Evolutionary conservation across 2,113 vertebrate species (phyloP), one percentile per base, ranked within the genome.

Genomic region (Eptesicus fuscus): DNA sequence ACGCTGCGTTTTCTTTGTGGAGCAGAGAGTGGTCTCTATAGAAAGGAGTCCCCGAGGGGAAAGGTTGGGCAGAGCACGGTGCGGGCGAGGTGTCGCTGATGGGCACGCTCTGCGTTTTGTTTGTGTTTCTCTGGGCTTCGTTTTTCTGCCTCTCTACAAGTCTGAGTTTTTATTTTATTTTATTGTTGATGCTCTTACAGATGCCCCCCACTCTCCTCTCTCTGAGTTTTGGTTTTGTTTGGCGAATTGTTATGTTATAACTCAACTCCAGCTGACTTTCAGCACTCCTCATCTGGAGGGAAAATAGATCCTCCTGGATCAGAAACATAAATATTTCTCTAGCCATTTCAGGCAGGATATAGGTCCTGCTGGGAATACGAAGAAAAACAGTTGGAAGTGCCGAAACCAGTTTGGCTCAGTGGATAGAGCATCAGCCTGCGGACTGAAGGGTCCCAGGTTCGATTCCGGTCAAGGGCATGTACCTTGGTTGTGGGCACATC

Each of bases 1-100:
- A 97, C 84, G 4, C 49, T 35, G 86, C 9, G 44, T 63, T 95
- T 96, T 97, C 96, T 97, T 95, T 96, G 88, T 86, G 93, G 96
- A 94, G 70, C 84, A 82, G 93, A 96, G 73, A 93, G 93, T 42
- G 47, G 84, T 97, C 92, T 95, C 90, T 95, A 89, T 95, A 96
- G 95, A 95, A 97, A 95, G 96, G 53, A 93, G 30, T 94, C 87
- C 94, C 95, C 18, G 14, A 77, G 88, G 85, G 87, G 49, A 95
- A 93, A 51, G 91, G 47, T 63, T 94, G 70, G 74, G 67, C 80
- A 42, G 90, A 86, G 79, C 51, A 28, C 47, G 37, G 42, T 35
- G 25, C 91, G 65, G n/a, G 53, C 1, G 47, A 92, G 88, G 74
- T 95, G 71, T 89, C 83, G 92, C 67, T 95, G 76, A 30, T 80